phyloP scores from a whole-genome alignment of 2,113 vertebrate genomes.

The Hassar affinis region DNA sequence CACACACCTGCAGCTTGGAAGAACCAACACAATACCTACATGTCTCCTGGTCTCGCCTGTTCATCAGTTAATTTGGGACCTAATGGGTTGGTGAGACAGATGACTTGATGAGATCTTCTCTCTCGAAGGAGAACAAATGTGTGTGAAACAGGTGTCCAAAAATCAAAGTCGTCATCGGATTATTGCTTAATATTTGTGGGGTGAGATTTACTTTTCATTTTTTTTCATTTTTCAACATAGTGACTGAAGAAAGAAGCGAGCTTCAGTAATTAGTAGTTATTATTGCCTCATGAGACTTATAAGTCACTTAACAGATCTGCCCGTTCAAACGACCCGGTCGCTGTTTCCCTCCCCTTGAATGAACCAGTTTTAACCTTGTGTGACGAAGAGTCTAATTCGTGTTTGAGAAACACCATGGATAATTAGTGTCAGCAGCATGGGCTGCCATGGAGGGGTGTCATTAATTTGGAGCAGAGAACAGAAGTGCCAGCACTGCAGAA shows the following conservation, averaged over 20 bases:
- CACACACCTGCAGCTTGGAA: slow-evolving; percentile 66
- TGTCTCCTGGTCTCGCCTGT: slow-evolving; percentile 60
- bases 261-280: slow-evolving; percentile 33
- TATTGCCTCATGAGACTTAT: slow-evolving; percentile 37
- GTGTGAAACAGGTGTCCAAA: slow-evolving; percentile 37
- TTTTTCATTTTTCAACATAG: neutral
- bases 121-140: slow-evolving; percentile 29
- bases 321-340: slow-evolving; percentile 45
- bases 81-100: slow-evolving; percentile 69
- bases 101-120: slow-evolving; percentile 42
- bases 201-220: neutral
- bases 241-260: neutral
- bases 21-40: slow-evolving; percentile 69
- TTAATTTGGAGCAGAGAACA: slow-evolving; percentile 48
- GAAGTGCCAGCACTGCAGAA: slow-evolving; percentile 53
- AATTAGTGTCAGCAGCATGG: slow-evolving; percentile 60
- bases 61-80: slow-evolving; percentile 68
- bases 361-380: slow-evolving; percentile 53
- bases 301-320: slow-evolving; percentile 32
- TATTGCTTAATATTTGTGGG: neutral
- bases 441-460: slow-evolving; percentile 30
- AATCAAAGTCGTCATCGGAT: neutral
- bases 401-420: slow-evolving; percentile 45
- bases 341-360: slow-evolving; percentile 33
- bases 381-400: slow-evolving; percentile 39